Conservation (phyloP, 2,113 vertebrate genomes). For the Urocynchramus pylzowi region DNA sequence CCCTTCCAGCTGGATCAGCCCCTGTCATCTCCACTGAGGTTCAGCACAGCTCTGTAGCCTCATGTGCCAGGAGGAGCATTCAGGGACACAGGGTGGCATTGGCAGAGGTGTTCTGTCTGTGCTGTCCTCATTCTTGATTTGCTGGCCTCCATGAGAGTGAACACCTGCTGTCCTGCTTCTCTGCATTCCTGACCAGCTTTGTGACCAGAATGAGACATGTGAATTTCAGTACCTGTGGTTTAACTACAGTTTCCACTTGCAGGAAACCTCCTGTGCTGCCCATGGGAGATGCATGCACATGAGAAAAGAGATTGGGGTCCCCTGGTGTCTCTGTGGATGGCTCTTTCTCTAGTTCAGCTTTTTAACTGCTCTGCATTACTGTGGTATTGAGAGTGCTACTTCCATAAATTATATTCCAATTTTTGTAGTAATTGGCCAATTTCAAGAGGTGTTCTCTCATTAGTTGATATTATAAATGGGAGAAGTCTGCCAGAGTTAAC, state of each 20-base stretch:
- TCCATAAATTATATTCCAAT: background rate
- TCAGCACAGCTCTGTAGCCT: background rate
- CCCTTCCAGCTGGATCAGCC: background rate
- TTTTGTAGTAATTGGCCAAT: background rate
- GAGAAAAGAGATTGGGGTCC: background rate
- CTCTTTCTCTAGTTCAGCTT: background rate
- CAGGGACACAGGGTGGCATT: accelerated
- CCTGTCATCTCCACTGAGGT: accelerated
- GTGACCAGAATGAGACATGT: background rate
- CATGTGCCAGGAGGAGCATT: accelerated
- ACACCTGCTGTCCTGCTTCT: background rate
- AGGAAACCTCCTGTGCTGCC: background rate
- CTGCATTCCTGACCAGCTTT: background rate
- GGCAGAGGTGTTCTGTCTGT: accelerated
- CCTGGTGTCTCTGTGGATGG: background rate
- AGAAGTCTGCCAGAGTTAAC: background rate
- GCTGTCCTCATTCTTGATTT: background rate
- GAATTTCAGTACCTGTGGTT: background rate
- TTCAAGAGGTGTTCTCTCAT: background rate
- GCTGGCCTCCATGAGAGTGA: accelerated
- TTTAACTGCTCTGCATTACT: background rate
- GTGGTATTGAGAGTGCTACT: background rate
- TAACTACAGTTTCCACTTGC: background rate
- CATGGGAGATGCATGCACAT: accelerated
- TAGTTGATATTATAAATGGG: background rate